Percentiles rank a stretch among this genome's conserved stretches.
Evolutionary conservation across 2,888 invertebrate genomes (phyloP).

Genomic region (Tinea pellionella): DNA sequence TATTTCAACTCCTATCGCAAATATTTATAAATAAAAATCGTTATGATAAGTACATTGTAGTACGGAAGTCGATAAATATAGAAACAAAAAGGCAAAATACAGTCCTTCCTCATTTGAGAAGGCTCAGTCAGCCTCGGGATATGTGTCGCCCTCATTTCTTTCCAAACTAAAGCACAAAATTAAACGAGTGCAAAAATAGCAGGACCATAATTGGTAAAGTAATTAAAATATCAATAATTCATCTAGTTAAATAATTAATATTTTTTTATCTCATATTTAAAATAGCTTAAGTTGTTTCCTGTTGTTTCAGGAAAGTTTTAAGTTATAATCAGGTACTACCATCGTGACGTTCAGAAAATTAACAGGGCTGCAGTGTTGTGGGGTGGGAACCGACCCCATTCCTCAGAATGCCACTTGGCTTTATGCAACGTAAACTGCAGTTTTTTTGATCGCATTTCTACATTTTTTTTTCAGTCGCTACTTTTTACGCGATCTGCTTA

Average conservation of each 20-base stretch:
- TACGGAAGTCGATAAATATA: constrained; percentile 1
- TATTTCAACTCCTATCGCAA: no score
- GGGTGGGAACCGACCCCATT: constrained; percentile 9
- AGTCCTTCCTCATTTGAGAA: neutral
- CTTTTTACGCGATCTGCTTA: neutral
- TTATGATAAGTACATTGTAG: no score
- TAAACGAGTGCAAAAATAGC: neutral
- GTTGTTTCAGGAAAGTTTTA: neutral
- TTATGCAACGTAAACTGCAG: constrained; percentile 9
- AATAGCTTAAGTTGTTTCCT: neutral
- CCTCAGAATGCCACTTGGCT: constrained; percentile 5
- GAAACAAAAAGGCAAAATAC: neutral
- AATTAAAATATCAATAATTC: no score
- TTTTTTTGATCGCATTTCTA: constrained; percentile 2
- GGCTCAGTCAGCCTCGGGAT: constrained; percentile 10
- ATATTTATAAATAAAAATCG: no score
- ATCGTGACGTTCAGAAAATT: neutral
- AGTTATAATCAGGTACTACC: neutral
- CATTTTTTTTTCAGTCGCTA: neutral
- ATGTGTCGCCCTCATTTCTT: constrained; percentile 14
- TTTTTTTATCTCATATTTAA: no score
- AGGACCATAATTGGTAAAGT: neutral
- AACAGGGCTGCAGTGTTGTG: neutral
- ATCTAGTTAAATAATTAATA: no score
- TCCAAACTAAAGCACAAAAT: neutral